Conservation (phyloP, 1,140 invertebrate species). For the Euschistus heros region DNA sequence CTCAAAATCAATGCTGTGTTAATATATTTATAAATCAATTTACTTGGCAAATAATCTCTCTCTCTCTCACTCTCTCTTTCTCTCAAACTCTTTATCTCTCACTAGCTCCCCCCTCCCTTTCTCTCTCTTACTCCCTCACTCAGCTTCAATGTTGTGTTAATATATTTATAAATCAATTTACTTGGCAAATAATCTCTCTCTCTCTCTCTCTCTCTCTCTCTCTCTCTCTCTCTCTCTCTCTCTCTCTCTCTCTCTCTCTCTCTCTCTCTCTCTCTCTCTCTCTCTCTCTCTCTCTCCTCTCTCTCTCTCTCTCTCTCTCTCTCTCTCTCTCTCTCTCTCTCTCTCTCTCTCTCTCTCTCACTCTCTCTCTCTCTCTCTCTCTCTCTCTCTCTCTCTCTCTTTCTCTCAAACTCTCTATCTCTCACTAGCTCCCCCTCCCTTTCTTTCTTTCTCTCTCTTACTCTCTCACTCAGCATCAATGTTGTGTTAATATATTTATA, state of each 20-base stretch:
- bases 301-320: background rate
- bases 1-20: background rate
- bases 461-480: background rate
- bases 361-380: conserved; percentile 10
- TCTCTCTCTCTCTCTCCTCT: background rate
- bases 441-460: background rate
- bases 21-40: background rate
- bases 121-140: background rate
- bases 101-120: background rate
- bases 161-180: no score
- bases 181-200: no score
- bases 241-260: background rate
- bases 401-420: no score
- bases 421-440: background rate
- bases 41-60: no score
- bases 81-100: no score
- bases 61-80: no score
- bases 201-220: background rate
- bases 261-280: background rate
- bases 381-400: conserved; percentile 7
- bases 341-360: background rate
- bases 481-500: background rate
- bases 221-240: background rate
- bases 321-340: background rate
- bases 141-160: no score